Evolutionary conservation across 2,888 invertebrate genomes (phyloP).

Genomic region (Netelia melanura): DNA sequence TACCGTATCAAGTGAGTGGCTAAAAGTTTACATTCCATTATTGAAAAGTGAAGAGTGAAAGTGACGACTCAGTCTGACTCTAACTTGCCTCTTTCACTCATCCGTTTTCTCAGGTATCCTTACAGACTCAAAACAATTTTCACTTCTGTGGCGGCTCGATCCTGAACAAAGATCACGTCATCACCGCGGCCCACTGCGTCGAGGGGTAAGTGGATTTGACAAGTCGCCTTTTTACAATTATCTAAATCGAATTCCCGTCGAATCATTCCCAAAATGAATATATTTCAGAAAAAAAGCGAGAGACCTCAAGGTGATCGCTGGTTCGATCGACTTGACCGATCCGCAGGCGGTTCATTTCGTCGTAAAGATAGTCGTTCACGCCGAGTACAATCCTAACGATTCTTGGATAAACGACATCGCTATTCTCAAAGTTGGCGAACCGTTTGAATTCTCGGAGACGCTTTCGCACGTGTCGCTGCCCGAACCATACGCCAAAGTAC

Average conservation of each 20-base stretch:
- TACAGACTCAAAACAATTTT: slow-evolving; percentile 58
- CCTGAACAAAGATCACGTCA: slow-evolving; percentile 70
- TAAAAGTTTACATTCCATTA: slow-evolving; percentile 5
- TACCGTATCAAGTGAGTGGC: slow-evolving; percentile 77
- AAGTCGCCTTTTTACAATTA: neutral
- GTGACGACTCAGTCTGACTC: neutral
- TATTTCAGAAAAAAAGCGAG: slow-evolving; percentile 4
- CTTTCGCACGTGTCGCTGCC: slow-evolving; percentile 85
- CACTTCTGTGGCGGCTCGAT: slow-evolving; percentile 77
- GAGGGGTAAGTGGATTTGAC: slow-evolving; percentile 57
- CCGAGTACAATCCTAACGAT: slow-evolving; percentile 66
- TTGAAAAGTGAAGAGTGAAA: slow-evolving; percentile 21
- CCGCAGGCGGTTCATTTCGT: slow-evolving; percentile 45
- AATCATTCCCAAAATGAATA: neutral
- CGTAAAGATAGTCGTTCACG: slow-evolving; percentile 66
- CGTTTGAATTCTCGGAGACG: slow-evolving; percentile 84
- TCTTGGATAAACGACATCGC: slow-evolving; percentile 77
- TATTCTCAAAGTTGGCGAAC: slow-evolving; percentile 70
- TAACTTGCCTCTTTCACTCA: slow-evolving; percentile 24
- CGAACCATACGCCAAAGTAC: slow-evolving; percentile 72
- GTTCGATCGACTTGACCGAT: slow-evolving; percentile 63
- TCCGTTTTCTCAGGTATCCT: slow-evolving; percentile 70
- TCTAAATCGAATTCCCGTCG: neutral
- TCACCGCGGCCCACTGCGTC: slow-evolving; percentile 78
- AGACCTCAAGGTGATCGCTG: slow-evolving; percentile 70